Conservation (phyloP, 2,888 invertebrate species). For the Crioceris asparagi region DNA sequence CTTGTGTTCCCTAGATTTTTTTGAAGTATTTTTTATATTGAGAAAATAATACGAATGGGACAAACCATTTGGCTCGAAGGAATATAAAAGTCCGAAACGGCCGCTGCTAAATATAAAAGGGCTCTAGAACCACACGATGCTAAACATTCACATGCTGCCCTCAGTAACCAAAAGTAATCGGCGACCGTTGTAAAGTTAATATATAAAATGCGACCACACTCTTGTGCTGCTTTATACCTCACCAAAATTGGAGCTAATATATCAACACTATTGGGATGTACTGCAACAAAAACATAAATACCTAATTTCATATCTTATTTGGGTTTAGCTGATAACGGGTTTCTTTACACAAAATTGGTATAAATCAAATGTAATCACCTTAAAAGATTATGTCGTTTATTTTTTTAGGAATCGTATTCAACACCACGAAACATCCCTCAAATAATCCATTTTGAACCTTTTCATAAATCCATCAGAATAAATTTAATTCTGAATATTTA, state of each 20-base stretch:
- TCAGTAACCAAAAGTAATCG: constrained; percentile 86
- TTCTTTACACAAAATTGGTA: no score
- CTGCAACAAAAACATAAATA: constrained; percentile 41
- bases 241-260: constrained; percentile 59
- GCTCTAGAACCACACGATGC: constrained; percentile 55
- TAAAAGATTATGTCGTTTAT: no score
- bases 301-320: no score
- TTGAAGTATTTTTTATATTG: no score
- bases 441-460: no score
- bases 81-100: constrained; percentile 98
- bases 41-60: no score
- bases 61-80: constrained; percentile 83
- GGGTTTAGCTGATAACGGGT: not conserved
- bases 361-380: no score
- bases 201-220: constrained; percentile 60
- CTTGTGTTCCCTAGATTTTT: no score
- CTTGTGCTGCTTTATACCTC: constrained; percentile 72
- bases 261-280: constrained; percentile 62
- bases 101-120: constrained; percentile 91
- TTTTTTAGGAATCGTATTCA: no score
- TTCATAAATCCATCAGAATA: no score
- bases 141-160: constrained; percentile 71
- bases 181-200: constrained; percentile 75
- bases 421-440: no score
- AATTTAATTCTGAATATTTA: no score